Evolutionary conservation across 2,797 vertebrate genomes (phyloP), one percentile per base, ranked within the genome.

Genomic region (Momotus momota): DNA sequence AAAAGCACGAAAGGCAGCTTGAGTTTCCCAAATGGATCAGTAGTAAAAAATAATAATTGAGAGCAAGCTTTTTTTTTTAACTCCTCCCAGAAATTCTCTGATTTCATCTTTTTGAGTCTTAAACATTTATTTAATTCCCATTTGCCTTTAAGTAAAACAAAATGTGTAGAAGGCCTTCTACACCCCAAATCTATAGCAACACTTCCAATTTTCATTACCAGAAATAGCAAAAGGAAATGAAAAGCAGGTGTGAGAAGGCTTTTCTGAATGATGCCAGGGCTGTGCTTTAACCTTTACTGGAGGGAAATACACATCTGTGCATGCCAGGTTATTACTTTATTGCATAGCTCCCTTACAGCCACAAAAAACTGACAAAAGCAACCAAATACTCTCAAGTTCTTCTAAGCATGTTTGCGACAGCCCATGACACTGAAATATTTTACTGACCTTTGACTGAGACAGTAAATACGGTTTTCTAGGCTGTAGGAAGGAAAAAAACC

Each of bases 201-300:
- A 70, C 91, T 95, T 97, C 97, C 97, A 97, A 93, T 96, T 96
- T 97, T 98, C 96, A 96, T 97, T 96, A 98, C 97, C 96, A 98
- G 95, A 98, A 98, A 98, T 97, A 97, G 97, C 95, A 85, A 96
- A 95, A 97, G 98, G 98, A 98, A 98, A 98, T 98, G 90, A 98
- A 97, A 98, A 98, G 88, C 98, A 98, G 98, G 98, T 98, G 98
- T 90, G 81, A 94, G 61, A 96, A 98, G 94, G 97, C 91, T 98
- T 97, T 83, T 96, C 91, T 97, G 97, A 98, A 97, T 7, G 15
- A 96, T 97, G 96, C 97, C 97, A 97, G 91, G 81, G 64, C 94
- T 97, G 83, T 78, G 6, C 89, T 97, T 97, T 96, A 96, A 97
- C 96, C 93, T 97, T 97, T 88, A 88, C 90, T 86, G 61, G 51